Conservation (phyloP, 2,113 vertebrate species). For the Myiagra hebetior region DNA sequence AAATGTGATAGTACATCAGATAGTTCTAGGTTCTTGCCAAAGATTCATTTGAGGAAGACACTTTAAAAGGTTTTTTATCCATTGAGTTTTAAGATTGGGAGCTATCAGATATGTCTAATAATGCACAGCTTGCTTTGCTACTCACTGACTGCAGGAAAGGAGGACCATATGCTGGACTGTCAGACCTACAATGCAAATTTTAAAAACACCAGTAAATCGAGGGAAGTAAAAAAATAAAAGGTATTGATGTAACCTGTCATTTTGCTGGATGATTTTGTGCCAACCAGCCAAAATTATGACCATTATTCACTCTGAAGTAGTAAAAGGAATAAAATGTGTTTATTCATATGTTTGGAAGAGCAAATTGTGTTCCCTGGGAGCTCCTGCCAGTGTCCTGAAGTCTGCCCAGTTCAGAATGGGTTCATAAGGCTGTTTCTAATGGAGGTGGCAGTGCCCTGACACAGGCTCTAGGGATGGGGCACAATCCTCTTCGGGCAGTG, state of each 20-base stretch:
- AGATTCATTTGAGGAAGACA: neutral
- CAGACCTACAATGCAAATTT: neutral
- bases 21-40: neutral
- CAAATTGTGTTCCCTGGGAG: neutral
- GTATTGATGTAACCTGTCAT: neutral
- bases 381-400: neutral
- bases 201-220: neutral
- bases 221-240: neutral
- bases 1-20: neutral
- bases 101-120: neutral
- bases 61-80: neutral
- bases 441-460: neutral
- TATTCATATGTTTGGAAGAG: neutral
- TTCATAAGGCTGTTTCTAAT: neutral
- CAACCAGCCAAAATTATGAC: neutral
- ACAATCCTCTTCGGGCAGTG: too few relatives aligned
- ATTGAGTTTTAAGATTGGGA: neutral
- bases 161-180: neutral
- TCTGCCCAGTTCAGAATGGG: neutral
- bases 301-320: neutral
- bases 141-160: neutral
- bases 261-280: neutral
- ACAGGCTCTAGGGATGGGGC: neutral
- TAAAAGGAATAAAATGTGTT: neutral
- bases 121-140: neutral